phyloP scores from a whole-genome alignment of 1,140 invertebrate genomes.

The Drosophila lacertosa region DNA sequence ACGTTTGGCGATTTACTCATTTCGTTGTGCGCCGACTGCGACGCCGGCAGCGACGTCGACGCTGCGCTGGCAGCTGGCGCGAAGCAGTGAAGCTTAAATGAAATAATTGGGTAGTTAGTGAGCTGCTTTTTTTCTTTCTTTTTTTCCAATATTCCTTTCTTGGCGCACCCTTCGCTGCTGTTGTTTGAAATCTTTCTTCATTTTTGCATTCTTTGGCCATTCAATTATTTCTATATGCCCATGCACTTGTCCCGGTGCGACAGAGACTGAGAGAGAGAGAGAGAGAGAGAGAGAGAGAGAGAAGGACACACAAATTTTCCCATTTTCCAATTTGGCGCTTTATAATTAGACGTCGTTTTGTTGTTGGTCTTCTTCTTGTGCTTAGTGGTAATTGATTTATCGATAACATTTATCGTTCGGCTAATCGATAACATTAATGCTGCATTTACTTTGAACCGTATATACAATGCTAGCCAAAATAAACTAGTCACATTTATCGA shows the following conservation, averaged over 20 bases:
- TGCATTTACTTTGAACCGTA: too few species aligned
- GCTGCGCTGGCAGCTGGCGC: conserved; percentile 19
- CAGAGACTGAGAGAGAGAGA: background rate
- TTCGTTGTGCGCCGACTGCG: background rate
- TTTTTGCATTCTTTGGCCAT: conserved; percentile 51
- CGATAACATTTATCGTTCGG: background rate
- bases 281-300: background rate
- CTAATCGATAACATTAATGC: background rate
- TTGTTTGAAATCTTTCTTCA: conserved; percentile 34
- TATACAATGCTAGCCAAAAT: too few species aligned
- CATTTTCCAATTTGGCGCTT: conserved; percentile 28
- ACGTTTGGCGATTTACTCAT: conserved; percentile 42
- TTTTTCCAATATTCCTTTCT: conserved; percentile 7
- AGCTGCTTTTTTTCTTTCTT: too few species aligned
- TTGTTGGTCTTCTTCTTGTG: conserved; percentile 22
- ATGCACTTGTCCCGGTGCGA: conserved; percentile 41
- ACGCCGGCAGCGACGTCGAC: conserved; percentile 11
- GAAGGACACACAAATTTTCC: conserved; percentile 53
- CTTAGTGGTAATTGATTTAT: conserved; percentile 22
- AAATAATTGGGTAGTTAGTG: conserved; percentile 84
- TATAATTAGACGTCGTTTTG: conserved; percentile 63
- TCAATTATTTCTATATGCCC: conserved; percentile 71
- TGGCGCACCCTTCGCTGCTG: too few species aligned
- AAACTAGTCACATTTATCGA: too few species aligned
- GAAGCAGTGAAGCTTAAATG: conserved; percentile 80